Conservation (phyloP, 2,113 vertebrate species). For the Urocynchramus pylzowi region DNA sequence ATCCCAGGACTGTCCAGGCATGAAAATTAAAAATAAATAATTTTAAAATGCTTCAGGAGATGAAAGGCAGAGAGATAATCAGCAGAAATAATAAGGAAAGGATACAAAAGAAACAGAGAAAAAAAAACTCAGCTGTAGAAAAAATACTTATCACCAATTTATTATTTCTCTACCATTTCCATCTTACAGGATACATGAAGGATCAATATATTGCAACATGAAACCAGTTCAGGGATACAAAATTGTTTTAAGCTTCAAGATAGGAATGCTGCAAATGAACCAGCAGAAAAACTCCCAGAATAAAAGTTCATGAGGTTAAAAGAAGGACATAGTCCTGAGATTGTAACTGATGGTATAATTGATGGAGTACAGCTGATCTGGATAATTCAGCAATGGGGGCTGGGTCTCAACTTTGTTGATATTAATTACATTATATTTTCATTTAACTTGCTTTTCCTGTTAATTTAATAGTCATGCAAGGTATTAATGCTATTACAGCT, state of each 20-base stretch:
- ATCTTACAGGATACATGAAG: not conserved
- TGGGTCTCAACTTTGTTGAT: not conserved
- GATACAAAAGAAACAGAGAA: not conserved
- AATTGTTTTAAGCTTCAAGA: not conserved
- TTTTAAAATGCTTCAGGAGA: not conserved
- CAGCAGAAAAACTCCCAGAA: not conserved
- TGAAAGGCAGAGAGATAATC: not conserved
- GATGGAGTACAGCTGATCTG: not conserved
- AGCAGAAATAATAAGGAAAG: not conserved
- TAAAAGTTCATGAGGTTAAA: not conserved
- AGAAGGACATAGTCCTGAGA: not conserved
- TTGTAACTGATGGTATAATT: not conserved
- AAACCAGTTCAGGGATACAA: not conserved
- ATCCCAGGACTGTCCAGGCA: not conserved
- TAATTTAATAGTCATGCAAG: conserved; percentile 9
- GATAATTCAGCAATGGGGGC: not conserved
- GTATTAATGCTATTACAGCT: not conserved
- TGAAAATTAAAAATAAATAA: not conserved
- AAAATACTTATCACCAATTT: not conserved
- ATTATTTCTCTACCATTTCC: not conserved
- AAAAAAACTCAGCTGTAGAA: not conserved
- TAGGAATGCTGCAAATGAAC: not conserved
- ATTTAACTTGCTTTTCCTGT: not conserved
- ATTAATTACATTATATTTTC: not conserved
- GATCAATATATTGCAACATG: not conserved